phyloP scores from a whole-genome alignment of 2,888 invertebrate species.

The Mimachlamys varia region DNA sequence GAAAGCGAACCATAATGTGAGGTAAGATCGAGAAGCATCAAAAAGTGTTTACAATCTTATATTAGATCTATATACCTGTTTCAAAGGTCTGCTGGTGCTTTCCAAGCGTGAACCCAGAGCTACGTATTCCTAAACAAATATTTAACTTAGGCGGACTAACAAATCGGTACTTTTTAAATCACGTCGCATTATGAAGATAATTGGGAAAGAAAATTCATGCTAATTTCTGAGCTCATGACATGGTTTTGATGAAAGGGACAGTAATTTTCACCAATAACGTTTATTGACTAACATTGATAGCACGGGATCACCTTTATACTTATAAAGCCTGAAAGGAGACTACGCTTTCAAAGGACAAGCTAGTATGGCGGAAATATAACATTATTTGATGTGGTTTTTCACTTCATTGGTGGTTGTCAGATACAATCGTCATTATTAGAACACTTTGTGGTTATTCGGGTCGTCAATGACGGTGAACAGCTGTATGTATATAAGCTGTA shows the following conservation, averaged over 20 bases:
- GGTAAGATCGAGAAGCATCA: neutral
- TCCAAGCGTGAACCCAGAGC: neutral
- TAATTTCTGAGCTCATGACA: neutral
- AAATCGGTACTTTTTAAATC: constrained; percentile 5
- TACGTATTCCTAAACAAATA: constrained; percentile 14
- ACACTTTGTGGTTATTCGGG: neutral
- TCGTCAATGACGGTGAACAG: neutral
- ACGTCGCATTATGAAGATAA: neutral
- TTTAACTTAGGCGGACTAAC: neutral
- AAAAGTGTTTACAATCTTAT: constrained; percentile 24
- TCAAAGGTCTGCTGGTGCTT: constrained; percentile 27
- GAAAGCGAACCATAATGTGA: neutral
- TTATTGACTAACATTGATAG: neutral
- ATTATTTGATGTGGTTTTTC: constrained; percentile 27
- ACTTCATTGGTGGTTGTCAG: neutral
- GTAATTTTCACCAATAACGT: neutral
- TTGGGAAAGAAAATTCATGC: constrained; percentile 7
- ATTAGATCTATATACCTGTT: neutral
- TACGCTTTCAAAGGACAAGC: neutral
- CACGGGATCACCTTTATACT: constrained; percentile 5
- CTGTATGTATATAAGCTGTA: neutral
- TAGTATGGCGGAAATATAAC: neutral
- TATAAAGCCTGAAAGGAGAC: neutral
- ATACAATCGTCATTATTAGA: neutral
- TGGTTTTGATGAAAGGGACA: neutral